phyloP scores from a whole-genome alignment of 2,888 invertebrate species.

The Dorcus parallelipipedus region DNA sequence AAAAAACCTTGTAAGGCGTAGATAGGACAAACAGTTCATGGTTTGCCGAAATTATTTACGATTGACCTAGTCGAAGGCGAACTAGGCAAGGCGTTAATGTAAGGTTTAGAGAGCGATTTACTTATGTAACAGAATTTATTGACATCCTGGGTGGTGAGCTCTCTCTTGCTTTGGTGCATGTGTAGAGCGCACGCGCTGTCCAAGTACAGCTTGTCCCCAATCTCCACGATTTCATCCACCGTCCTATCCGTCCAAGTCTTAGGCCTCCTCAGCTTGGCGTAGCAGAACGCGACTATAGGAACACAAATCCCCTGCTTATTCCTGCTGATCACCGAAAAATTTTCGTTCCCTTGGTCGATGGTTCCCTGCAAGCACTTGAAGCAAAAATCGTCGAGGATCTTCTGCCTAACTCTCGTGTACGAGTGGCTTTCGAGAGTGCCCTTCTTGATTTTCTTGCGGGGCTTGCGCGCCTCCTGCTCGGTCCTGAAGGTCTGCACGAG shows the following conservation, averaged over 20 bases:
- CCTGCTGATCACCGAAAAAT: conserved; percentile 33
- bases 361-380: conserved; percentile 42
- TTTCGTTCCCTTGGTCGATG: conserved; percentile 41
- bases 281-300: conserved; percentile 58
- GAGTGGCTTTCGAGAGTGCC: conserved; percentile 48
- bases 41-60: too few relatives aligned
- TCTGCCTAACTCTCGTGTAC: conserved; percentile 43
- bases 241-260: conserved; percentile 60
- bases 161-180: conserved; percentile 33
- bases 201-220: conserved; percentile 53
- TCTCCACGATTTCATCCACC: conserved; percentile 57
- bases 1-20: too few relatives aligned
- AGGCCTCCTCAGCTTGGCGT: conserved; percentile 57
- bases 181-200: conserved; percentile 38
- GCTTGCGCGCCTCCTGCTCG: conserved; percentile 40
- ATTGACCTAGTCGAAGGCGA: too few relatives aligned
- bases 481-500: conserved; percentile 44
- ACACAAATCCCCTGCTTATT: conserved; percentile 56
- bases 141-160: conserved; percentile 16
- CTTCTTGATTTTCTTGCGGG: conserved; percentile 35
- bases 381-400: conserved; percentile 40
- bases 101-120: too few relatives aligned
- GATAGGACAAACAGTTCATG: too few relatives aligned
- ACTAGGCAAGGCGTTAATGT: too few relatives aligned
- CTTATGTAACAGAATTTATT: conserved; percentile 5